Conservation (phyloP, 1,140 invertebrate species). For the Orius laevigatus region DNA sequence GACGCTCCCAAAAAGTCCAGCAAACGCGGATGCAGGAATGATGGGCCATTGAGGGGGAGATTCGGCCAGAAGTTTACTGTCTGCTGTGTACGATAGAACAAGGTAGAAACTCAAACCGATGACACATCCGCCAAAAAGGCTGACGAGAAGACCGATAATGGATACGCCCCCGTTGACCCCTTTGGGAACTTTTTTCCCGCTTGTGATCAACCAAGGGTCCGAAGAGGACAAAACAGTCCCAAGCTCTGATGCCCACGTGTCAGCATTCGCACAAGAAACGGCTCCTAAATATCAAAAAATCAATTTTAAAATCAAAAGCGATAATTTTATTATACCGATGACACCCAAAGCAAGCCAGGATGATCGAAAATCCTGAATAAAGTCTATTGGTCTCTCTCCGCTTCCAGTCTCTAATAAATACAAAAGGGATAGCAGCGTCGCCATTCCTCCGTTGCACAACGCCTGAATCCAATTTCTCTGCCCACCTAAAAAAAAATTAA, state of each 20-base stretch:
- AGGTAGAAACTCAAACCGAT: slow-evolving; percentile 62
- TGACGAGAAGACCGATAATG: slow-evolving; percentile 48
- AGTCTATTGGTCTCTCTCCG: slow-evolving; percentile 63
- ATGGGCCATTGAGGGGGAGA: slow-evolving; percentile 69
- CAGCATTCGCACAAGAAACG: slow-evolving; percentile 69
- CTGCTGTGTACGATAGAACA: slow-evolving; percentile 43
- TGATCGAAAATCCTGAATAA: slow-evolving; percentile 52
- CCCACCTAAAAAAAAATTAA: slow-evolving; percentile 37
- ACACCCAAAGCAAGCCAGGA: slow-evolving; percentile 70
- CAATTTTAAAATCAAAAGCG: slow-evolving; percentile 3
- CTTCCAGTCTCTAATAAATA: slow-evolving; percentile 68
- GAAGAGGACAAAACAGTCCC: slow-evolving; percentile 53
- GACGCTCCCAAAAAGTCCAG: slow-evolving; percentile 62
- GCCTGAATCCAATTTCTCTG: slow-evolving; percentile 85
- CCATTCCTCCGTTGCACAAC: slow-evolving; percentile 76
- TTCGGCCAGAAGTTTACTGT: slow-evolving; percentile 35
- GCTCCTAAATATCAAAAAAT: slow-evolving; percentile 32
- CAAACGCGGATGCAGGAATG: slow-evolving; percentile 47
- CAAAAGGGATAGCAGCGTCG: slow-evolving; percentile 55
- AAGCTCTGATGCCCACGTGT: slow-evolving; percentile 83
- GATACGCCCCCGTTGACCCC: slow-evolving; percentile 76
- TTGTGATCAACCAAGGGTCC: slow-evolving; percentile 62
- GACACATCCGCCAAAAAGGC: slow-evolving; percentile 52
- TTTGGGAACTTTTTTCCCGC: slow-evolving; percentile 55
- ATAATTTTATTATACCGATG: slow-evolving; percentile 25